Evolutionary conservation across 2,113 vertebrate species (phyloP), one percentile per base, ranked within the genome.

Genomic region (Columbina picui): DNA sequence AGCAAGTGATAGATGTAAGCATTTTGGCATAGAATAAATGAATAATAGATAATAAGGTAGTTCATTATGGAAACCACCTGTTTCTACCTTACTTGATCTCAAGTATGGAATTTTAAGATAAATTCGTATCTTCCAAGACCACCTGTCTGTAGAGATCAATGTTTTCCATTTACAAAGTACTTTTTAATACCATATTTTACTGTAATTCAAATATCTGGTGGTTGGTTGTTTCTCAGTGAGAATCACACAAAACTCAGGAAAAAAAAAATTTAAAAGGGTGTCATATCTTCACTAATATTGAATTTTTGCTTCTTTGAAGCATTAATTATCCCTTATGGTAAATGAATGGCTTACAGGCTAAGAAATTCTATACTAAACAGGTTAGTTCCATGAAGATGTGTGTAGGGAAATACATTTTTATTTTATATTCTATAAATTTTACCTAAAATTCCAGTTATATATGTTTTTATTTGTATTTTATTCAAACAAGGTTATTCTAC

Each of bases 291-390:
- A 75, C 95, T 94, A 83, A 36, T 92, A 83, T 82, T 56, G 86
- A 59, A 7, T 68, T 95, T 96, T 94, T 93, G 34, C 64, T 94
- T 93, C 89, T 95, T 45, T 90, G 71, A 93, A 92, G 45, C 55
- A 86, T 94, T 95, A 93, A 95, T 96, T 97, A 76, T 89, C 29
- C 39, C 39, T 95, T 53, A 50, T 45, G 65, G 52, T 47, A 84
- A 92, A 90, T 39, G 20, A 32, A 41, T 11, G 52, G 45, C 71
- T 94, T 92, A 95, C 94, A 88, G 81, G 38, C 13, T 84, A 81
- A 89, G 41, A 79, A 93, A 75, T 56, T 78, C 69, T 87, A 32
- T 59, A 39, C 9, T 39, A 53, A 84, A 65, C 64, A 84, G 25
- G 50, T 86, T 87, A 85, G 32, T 59, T 84, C 43, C 36, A 45